Evolutionary conservation across 2,797 vertebrate species (phyloP).

Genomic region (Parotocinclus haroldoi): DNA sequence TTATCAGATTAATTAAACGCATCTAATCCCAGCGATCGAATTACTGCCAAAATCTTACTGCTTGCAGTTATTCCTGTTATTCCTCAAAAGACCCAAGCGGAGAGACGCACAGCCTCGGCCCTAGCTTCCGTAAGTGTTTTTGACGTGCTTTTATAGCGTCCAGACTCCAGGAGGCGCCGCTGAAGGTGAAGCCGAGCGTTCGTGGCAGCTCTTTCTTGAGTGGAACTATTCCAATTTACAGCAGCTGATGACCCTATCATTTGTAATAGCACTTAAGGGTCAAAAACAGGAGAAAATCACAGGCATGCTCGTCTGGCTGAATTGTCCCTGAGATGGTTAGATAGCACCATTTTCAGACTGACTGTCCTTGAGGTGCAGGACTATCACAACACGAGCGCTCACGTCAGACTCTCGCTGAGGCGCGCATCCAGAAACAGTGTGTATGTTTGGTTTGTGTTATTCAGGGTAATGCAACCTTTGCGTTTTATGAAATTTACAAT

Average conservation of each 20-base stretch:
- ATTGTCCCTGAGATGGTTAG: conserved; percentile 17
- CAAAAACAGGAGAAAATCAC: conserved; percentile 35
- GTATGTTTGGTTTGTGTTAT: too few species aligned
- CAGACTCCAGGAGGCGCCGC: neutral
- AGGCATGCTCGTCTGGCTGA: conserved; percentile 15
- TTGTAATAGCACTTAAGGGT: conserved; percentile 41
- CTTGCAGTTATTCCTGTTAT: too few species aligned
- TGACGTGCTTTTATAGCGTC: conserved; percentile 12
- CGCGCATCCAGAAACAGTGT: too few species aligned
- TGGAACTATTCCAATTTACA: conserved; percentile 37
- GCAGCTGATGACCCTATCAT: conserved; percentile 37
- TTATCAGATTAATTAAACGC: too few species aligned
- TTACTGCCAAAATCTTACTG: too few species aligned
- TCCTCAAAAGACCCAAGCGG: neutral
- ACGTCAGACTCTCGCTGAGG: neutral
- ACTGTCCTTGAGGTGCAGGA: conserved; percentile 8
- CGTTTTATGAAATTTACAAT: too few species aligned
- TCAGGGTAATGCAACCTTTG: too few species aligned
- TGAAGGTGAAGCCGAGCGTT: conserved; percentile 19
- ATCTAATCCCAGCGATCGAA: too few species aligned
- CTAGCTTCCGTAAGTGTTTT: neutral
- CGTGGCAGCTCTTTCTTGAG: conserved; percentile 31
- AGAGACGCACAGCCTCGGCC: neutral
- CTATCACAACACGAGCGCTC: neutral
- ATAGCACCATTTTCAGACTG: conserved; percentile 31